A percentile compares a stretch with the other conserved stretches of the same genome.
phyloP scores from a whole-genome alignment of 2,888 invertebrate species.

The Callyntrura sp. region DNA sequence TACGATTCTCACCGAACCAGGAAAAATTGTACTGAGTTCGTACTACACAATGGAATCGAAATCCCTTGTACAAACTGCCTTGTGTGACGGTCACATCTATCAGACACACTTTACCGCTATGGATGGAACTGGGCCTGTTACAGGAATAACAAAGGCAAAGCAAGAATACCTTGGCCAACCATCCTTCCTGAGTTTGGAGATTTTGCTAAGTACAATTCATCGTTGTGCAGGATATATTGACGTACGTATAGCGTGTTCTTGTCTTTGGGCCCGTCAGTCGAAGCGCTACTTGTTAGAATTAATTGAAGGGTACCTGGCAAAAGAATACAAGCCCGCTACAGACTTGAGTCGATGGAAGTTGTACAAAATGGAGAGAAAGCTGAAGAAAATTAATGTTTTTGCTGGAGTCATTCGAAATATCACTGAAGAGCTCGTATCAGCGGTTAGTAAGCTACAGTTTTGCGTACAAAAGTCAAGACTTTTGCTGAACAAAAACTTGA shows the following conservation, averaged over 20 bases:
- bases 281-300: conserved; percentile 41
- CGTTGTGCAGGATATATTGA: conserved; percentile 61
- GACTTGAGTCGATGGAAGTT: conserved; percentile 29
- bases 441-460: conserved; percentile 52
- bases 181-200: conserved; percentile 19
- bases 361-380: conserved; percentile 31
- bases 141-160: conserved; percentile 53
- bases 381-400: conserved; percentile 57
- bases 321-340: conserved; percentile 33
- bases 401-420: conserved; percentile 44
- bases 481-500: conserved; percentile 38
- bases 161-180: conserved; percentile 53
- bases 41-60: conserved; percentile 28
- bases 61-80: conserved; percentile 42
- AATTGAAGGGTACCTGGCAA: conserved; percentile 53
- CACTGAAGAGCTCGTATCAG: conserved; percentile 32
- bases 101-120: conserved; percentile 44
- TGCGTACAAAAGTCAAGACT: conserved; percentile 41
- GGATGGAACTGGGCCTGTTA: conserved; percentile 17
- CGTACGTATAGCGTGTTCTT: conserved; percentile 49
- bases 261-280: conserved; percentile 48
- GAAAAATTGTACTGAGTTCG: conserved; percentile 27
- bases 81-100: conserved; percentile 58
- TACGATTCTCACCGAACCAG: conserved; percentile 44
- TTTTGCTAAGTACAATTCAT: conserved; percentile 47